Evolutionary conservation across 2,113 vertebrate species (phyloP), one percentile per base, ranked within the genome.

Genomic region (Alectura lathami): DNA sequence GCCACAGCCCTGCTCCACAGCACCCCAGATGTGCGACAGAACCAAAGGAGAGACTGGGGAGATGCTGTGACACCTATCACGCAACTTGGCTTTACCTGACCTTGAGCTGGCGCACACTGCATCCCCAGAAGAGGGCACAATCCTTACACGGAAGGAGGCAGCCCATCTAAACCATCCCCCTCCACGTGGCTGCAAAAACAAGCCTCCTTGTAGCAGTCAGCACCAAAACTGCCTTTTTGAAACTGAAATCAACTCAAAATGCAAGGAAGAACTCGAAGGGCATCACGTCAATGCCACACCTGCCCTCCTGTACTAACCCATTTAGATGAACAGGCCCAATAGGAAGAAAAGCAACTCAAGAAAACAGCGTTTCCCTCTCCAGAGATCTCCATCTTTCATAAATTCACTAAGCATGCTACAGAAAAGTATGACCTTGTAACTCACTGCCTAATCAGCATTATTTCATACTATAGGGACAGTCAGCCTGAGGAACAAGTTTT

Each of bases 91-190:
- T 69, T 69, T 68, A 23, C 10, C 13, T 17, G 23, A n/a, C 11
- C 38, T 51, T 5, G 20, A 13, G 40, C 22, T 32, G 42, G 40
- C n/a, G n/a, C 30, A 13, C 0, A 1, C 4, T 2, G 2, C 3
- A 1, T 62, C 45, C 56, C 29, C 76, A 85, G 73, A 70, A 63
- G 47, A 83, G 48, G 73, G 74, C 45, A 91, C 30, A 89, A 48
- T 21, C 45, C 75, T 54, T 48, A 32, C 11, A 3, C 63, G 40
- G 15, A 23, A 92, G 24, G 53, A 51, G 29, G 32, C 42, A 83
- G 29, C 26, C n/a, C 18, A 54, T 13, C 70, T 63, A 38, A 63
- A 63, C 22, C 72, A 73, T 63, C 21, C 20, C 14, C 23, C 27
- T 64, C 56, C 62, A n/a, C 2, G 0, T 26, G 43, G 29, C 74